These are phyloP conservation scores for Wiebesia pumilae DNA, from an alignment of 1,140 invertebrate genomes.

Conservation along the genomic window DNA sequence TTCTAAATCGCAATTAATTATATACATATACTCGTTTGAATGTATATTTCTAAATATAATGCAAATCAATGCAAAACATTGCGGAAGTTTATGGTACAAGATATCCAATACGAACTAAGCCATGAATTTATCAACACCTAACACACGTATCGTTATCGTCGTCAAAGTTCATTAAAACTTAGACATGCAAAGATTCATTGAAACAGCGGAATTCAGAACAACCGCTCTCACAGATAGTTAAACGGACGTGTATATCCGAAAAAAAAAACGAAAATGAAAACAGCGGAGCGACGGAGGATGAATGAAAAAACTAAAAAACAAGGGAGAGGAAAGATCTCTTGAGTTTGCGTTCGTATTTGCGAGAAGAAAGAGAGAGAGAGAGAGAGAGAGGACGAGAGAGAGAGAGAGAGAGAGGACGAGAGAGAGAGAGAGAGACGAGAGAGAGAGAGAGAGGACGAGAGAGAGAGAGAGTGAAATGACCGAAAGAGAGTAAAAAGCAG, in stretches of 20 bases:
- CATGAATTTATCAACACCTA: conserved; percentile 8
- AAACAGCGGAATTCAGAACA: conserved; percentile 47
- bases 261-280: conserved; percentile 44
- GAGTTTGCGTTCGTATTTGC: background rate
- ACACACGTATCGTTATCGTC: conserved; percentile 17
- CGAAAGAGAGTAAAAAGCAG: background rate
- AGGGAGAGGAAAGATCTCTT: background rate
- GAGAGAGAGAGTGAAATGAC: conserved; percentile 28
- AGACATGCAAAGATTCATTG: conserved; percentile 36
- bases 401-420: conserved; percentile 21
- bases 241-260: conserved; percentile 36
- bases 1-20: no score
- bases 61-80: background rate
- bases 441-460: background rate
- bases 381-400: conserved; percentile 12
- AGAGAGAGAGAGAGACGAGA: background rate
- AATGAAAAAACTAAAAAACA: conserved; percentile 38
- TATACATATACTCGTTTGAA: no score
- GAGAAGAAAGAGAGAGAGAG: no score
- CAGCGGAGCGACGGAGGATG: conserved; percentile 46
- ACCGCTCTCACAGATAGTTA: conserved; percentile 40
- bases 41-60: no score
- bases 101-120: background rate
- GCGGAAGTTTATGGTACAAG: background rate
- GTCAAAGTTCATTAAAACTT: conserved; percentile 34